These are phyloP conservation scores for Rhegmatorhina hoffmannsi DNA, from an alignment of 2,113 vertebrate species.

Conservation along the genomic window DNA sequence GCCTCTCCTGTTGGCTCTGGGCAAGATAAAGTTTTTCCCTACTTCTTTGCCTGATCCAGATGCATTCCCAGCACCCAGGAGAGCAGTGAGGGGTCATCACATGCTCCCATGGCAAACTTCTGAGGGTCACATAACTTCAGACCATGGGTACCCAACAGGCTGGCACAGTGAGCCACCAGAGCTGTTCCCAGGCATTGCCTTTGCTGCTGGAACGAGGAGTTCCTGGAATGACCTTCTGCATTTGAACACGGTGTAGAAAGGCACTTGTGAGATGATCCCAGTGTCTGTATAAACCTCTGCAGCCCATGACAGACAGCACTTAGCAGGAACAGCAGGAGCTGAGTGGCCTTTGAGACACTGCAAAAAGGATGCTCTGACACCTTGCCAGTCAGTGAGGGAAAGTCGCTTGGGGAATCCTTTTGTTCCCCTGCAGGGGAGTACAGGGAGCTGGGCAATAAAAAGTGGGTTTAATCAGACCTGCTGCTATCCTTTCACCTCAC, in stretches of 20 bases:
- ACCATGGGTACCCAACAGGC: rapidly evolving
- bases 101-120: not conserved
- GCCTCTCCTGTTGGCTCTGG: not conserved
- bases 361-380: constrained; percentile 40
- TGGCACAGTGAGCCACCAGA: not conserved
- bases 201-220: not conserved
- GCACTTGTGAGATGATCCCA: not conserved
- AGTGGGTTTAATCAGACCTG: constrained; percentile 64
- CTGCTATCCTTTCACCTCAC: not conserved
- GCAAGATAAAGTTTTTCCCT: not conserved
- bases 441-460: not conserved
- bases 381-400: not conserved
- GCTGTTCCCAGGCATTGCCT: not conserved
- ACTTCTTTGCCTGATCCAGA: not conserved
- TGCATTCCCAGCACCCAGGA: rapidly evolving
- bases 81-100: not conserved
- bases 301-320: not conserved
- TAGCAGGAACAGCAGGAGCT: constrained; percentile 1
- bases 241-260: not conserved
- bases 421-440: constrained; percentile 7
- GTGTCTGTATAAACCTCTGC: not conserved
- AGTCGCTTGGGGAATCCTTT: constrained; percentile 11
- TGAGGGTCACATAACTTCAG: not conserved
- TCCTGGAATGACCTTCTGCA: not conserved
- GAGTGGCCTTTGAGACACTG: constrained; percentile 4